Conservation (phyloP, 2,888 invertebrate species). For the Ochlodes sylvanus region DNA sequence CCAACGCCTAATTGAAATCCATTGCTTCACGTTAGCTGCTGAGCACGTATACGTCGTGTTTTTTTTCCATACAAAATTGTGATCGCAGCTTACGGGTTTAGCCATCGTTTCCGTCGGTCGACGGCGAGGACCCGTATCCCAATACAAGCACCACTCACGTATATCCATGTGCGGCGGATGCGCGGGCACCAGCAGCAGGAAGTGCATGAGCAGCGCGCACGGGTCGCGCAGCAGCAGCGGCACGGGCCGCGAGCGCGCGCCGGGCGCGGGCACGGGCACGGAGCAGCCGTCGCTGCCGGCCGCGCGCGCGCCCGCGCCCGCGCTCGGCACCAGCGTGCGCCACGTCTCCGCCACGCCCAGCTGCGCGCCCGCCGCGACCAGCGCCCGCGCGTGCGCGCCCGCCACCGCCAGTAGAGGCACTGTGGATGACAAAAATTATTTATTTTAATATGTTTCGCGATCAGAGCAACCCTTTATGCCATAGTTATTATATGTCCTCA, state of each 20-base stretch:
- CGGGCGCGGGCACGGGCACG: slow-evolving; percentile 41
- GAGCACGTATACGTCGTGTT: no score
- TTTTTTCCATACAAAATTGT: no score
- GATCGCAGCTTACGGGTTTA: no score
- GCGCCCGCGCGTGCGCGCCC: slow-evolving; percentile 92
- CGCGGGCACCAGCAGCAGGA: slow-evolving; percentile 93
- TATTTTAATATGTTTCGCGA: no score
- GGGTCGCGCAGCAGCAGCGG: slow-evolving; percentile 95
- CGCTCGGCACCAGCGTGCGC: slow-evolving; percentile 51
- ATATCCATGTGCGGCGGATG: slow-evolving; percentile 89
- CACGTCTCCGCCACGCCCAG: slow-evolving; percentile 59
- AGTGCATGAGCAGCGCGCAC: slow-evolving; percentile 93
- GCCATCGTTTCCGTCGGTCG: no score
- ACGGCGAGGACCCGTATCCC: no score
- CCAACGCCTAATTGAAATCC: no score
- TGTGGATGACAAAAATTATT: slow-evolving; percentile 55
- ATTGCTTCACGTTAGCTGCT: no score
- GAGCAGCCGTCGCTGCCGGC: slow-evolving; percentile 27
- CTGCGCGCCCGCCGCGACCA: slow-evolving; percentile 67
- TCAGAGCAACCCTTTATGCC: no score
- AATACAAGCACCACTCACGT: no score
- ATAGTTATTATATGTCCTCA: no score
- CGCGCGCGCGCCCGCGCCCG: slow-evolving; percentile 46
- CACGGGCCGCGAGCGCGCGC: slow-evolving; percentile 70
- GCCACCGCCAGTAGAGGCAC: slow-evolving; percentile 95